Percentiles rank a stretch among this genome's conserved stretches.
phyloP scores from a whole-genome alignment of 2,888 invertebrate genomes.

The Cotesia congregata region DNA sequence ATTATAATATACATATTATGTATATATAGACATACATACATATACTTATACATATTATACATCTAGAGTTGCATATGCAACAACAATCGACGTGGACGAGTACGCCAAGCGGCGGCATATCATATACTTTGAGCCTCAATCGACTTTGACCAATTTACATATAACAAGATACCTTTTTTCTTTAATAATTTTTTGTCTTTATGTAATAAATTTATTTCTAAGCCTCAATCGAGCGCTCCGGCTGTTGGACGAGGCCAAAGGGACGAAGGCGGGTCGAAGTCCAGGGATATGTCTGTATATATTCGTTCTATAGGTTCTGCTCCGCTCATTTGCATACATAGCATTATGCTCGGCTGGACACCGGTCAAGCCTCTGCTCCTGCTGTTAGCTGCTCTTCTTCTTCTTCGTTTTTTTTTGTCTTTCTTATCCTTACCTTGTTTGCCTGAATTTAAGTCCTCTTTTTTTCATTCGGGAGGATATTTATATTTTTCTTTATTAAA shows the following conservation, averaged over 20 bases:
- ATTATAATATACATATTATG: conserved; percentile 28
- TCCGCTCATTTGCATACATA: conserved; percentile 70
- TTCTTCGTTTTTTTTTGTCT: conserved; percentile 34
- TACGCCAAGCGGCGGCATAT: conserved; percentile 48
- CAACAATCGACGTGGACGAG: conserved; percentile 43
- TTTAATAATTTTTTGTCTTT: conserved; percentile 59
- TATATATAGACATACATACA: conserved; percentile 18
- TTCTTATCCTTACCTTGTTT: conserved; percentile 46
- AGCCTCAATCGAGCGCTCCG: conserved; percentile 51
- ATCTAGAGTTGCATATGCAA: conserved; percentile 21
- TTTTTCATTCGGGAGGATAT: too few relatives aligned
- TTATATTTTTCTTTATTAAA: too few relatives aligned
- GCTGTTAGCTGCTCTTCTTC: not conserved
- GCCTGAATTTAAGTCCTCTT: conserved; percentile 36
- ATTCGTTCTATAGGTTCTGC: conserved; percentile 61
- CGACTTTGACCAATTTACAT: conserved; percentile 62
- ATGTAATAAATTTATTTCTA: conserved; percentile 63
- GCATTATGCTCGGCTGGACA: conserved; percentile 70
- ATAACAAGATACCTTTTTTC: conserved; percentile 65
- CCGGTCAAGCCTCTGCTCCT: conserved; percentile 63
- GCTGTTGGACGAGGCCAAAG: conserved; percentile 2
- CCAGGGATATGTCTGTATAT: conserved; percentile 40
- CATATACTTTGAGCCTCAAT: conserved; percentile 45
- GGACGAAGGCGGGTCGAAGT: conserved; percentile 32
- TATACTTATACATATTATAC: conserved; percentile 13